Conservation (phyloP, 35 echinoderm and acorn worm species). For the Ophioderma brevispina region DNA sequence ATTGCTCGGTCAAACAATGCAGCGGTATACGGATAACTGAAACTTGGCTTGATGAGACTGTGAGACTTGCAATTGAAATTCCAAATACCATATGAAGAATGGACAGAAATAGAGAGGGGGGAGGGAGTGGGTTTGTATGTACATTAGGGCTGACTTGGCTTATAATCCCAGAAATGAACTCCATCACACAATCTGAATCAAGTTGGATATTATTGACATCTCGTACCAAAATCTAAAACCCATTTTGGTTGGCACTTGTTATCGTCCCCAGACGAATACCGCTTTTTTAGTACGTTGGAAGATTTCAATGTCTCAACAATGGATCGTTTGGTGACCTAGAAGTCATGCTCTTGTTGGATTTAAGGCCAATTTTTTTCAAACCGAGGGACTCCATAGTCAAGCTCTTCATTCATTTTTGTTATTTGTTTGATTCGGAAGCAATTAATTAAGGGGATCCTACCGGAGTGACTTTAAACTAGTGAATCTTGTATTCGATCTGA, state of each 20-base stretch:
- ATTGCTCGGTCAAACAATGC: too few relatives aligned
- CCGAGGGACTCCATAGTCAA: not conserved
- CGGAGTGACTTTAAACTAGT: not conserved
- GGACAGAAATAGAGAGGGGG: not conserved
- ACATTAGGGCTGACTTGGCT: not conserved
- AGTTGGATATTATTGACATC: not conserved
- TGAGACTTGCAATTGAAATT: not conserved
- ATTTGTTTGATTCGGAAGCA: not conserved
- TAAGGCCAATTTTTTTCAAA: not conserved
- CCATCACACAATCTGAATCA: not conserved
- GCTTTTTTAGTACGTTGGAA: not conserved
- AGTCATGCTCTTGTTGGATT: not conserved
- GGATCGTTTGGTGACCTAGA: not conserved
- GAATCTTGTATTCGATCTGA: not conserved
- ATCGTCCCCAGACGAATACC: not conserved
- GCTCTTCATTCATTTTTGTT: not conserved
- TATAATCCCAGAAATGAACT: not conserved
- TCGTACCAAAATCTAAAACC: not conserved
- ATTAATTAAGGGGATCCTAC: not conserved
- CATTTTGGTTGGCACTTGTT: not conserved
- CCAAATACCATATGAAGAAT: not conserved
- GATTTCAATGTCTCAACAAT: not conserved
- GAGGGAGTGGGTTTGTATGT: not conserved
- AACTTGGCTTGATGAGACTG: not conserved
- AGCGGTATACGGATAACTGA: not conserved